phyloP scores from a whole-genome alignment of 1,140 invertebrate genomes.

The Neelides sp. region DNA sequence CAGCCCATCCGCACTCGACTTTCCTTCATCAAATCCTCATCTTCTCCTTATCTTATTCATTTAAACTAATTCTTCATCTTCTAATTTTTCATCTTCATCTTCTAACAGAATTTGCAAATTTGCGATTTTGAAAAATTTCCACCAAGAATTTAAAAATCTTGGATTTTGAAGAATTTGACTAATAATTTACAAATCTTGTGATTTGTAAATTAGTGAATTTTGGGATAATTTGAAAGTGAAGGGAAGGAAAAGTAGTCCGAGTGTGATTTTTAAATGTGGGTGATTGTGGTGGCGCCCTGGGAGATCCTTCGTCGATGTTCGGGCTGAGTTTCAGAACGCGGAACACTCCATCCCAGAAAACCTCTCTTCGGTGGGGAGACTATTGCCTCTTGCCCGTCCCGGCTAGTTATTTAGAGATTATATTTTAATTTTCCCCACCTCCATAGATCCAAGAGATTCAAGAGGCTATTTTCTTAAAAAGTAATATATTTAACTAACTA shows the following conservation, averaged over 20 bases:
- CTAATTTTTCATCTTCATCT: no score
- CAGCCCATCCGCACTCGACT: no score
- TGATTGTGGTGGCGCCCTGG: slow-evolving; percentile 2
- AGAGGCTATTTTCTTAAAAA: no score
- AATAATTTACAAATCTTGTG: neutral
- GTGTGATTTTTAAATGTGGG: slow-evolving; percentile 4
- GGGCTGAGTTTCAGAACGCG: slow-evolving; percentile 83
- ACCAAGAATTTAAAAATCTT: neutral
- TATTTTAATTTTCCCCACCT: no score
- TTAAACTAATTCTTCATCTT: no score
- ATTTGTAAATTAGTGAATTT: neutral
- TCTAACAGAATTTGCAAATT: no score
- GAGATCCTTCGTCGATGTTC: slow-evolving; percentile 57
- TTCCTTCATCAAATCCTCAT: no score
- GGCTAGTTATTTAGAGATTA: no score
- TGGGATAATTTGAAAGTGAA: neutral
- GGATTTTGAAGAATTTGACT: neutral
- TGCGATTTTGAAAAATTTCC: neutral
- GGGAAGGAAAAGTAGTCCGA: neutral
- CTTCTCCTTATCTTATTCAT: no score
- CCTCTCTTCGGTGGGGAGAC: slow-evolving; percentile 84
- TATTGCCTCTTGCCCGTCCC: slow-evolving; percentile 45
- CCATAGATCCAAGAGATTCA: no score
- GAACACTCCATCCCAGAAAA: slow-evolving; percentile 89
- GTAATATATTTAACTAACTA: no score